These are phyloP conservation scores for Pterocles orientalis DNA, from an alignment of 2,113 vertebrate species.

Conservation along the genomic window DNA sequence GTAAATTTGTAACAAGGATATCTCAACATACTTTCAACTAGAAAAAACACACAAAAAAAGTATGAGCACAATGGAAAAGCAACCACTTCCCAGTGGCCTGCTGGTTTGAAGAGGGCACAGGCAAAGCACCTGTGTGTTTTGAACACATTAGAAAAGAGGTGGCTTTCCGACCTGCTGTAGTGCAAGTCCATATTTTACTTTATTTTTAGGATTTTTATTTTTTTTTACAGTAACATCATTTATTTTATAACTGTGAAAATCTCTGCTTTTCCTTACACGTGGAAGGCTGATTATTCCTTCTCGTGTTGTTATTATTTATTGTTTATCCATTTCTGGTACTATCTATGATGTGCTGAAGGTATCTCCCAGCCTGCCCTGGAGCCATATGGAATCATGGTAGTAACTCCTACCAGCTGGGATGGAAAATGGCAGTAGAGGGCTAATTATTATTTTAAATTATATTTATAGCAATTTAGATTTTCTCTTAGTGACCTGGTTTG, in stretches of 20 bases:
- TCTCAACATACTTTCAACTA: neutral
- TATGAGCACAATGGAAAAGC: neutral
- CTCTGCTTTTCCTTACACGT: neutral
- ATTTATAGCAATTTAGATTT: neutral
- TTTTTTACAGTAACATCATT: neutral
- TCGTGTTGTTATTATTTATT: conserved; percentile 22
- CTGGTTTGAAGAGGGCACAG: neutral
- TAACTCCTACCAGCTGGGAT: neutral
- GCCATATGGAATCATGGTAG: neutral
- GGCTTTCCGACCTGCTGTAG: neutral
- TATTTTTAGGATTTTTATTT: neutral
- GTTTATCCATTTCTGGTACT: conserved; percentile 37
- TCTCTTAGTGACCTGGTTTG: neutral
- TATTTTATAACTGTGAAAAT: conserved; percentile 15
- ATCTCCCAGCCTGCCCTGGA: neutral
- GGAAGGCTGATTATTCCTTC: neutral
- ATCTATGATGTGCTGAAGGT: neutral
- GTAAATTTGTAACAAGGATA: neutral
- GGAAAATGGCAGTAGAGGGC: neutral
- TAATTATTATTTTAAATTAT: conserved; percentile 19
- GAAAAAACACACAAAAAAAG: neutral
- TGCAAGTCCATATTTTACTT: neutral
- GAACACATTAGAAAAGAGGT: neutral
- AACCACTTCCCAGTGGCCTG: neutral
- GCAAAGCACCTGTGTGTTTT: neutral